These are phyloP conservation scores for Pemphredon lugubris DNA, from an alignment of 2,888 invertebrate genomes.

Conservation along the genomic window DNA sequence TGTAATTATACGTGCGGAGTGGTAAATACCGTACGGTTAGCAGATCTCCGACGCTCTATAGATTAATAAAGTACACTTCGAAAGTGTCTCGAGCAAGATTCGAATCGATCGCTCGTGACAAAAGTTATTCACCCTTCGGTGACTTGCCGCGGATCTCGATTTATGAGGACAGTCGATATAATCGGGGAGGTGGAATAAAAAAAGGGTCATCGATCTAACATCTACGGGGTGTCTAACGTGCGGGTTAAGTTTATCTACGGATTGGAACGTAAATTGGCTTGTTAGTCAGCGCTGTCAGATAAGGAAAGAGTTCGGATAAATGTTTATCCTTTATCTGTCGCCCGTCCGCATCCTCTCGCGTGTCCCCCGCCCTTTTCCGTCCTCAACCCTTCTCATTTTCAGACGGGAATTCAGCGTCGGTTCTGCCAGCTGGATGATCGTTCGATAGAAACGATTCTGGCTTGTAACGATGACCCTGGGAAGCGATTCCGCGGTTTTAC, in stretches of 20 bases:
- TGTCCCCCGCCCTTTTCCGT: slow-evolving; percentile 3
- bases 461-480: slow-evolving; percentile 39
- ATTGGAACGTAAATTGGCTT: slow-evolving; percentile 51
- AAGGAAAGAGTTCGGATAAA: slow-evolving; percentile 46
- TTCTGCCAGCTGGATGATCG: slow-evolving; percentile 23
- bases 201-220: slow-evolving; percentile 18
- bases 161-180: slow-evolving; percentile 13
- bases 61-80: too few species aligned
- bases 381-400: slow-evolving; percentile 15
- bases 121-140: not conserved
- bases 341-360: not conserved
- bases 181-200: not conserved
- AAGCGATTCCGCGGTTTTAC: slow-evolving; percentile 41
- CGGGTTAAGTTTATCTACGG: slow-evolving; percentile 1
- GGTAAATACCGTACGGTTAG: too few species aligned
- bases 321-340: slow-evolving; percentile 47
- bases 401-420: slow-evolving; percentile 27
- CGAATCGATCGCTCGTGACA: too few species aligned
- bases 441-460: slow-evolving; percentile 10
- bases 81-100: too few species aligned
- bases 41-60: too few species aligned
- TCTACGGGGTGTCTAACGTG: slow-evolving; percentile 23
- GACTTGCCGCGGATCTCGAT: not conserved
- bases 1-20: too few species aligned
- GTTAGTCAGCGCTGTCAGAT: slow-evolving; percentile 36